A percentile compares a stretch with the other conserved stretches of the same genome.
These are phyloP conservation scores for Lissonota sp. DNA, from an alignment of 2,888 invertebrate species.

Conservation along the genomic window DNA sequence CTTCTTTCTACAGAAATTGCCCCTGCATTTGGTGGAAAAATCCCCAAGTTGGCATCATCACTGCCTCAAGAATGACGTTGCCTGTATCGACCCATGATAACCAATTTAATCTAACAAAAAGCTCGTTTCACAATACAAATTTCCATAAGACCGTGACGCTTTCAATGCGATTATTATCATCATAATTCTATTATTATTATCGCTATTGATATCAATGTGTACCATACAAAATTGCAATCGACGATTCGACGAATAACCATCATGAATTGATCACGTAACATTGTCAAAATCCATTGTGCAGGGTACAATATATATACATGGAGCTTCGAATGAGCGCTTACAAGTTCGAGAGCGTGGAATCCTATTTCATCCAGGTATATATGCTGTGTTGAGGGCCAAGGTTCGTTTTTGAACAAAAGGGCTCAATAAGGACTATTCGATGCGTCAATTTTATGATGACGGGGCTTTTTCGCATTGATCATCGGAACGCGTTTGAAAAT, in stretches of 20 bases:
- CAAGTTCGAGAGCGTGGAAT: constrained; percentile 45
- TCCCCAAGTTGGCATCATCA: too few relatives aligned
- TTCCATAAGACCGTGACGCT: too few relatives aligned
- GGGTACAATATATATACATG: constrained; percentile 32
- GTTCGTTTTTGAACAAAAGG: background rate
- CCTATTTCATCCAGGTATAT: constrained; percentile 21
- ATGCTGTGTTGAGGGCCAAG: background rate
- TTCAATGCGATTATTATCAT: too few relatives aligned
- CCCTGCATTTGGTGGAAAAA: too few relatives aligned
- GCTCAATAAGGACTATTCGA: too few relatives aligned
- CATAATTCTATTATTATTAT: background rate
- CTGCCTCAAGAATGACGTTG: background rate
- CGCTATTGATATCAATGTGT: background rate
- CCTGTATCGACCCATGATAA: background rate
- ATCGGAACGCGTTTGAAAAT: background rate
- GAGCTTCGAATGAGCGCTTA: constrained; percentile 49
- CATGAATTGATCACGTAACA: constrained; percentile 55
- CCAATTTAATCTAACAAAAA: too few relatives aligned
- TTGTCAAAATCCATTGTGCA: constrained; percentile 47
- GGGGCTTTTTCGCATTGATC: too few relatives aligned
- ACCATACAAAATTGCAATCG: constrained; percentile 13
- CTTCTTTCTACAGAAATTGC: too few relatives aligned
- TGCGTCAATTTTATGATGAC: too few relatives aligned
- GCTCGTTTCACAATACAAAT: too few relatives aligned
- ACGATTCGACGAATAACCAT: constrained; percentile 51